phyloP scores from a whole-genome alignment of 2,113 vertebrate species.

The Leptodactylus fuscus region DNA sequence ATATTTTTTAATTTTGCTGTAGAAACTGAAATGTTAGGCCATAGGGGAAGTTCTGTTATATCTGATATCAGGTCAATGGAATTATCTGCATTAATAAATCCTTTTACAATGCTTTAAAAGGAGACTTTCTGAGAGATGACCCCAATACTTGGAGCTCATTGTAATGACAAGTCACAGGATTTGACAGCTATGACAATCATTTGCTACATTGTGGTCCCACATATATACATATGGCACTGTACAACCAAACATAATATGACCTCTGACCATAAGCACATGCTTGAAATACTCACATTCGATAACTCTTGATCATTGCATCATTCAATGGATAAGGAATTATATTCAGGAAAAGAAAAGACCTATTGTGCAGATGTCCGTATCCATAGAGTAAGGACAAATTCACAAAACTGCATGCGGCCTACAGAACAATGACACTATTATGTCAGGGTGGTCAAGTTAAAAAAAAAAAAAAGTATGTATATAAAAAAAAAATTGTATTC shows the following conservation, averaged over 20 bases:
- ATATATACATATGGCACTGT: background rate
- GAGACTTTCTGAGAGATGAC: background rate
- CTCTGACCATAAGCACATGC: background rate
- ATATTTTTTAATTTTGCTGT: background rate
- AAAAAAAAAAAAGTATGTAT: background rate
- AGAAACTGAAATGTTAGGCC: background rate
- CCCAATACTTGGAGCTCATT: background rate
- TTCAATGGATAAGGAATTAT: conserved; percentile 2
- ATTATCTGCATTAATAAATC: background rate
- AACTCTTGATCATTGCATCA: background rate
- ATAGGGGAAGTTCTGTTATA: background rate
- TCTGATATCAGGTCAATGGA: background rate
- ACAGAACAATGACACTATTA: conserved; percentile 24
- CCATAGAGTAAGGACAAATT: conserved; percentile 21
- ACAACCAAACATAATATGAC: conserved; percentile 12
- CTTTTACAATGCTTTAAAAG: background rate
- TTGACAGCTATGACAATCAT: background rate
- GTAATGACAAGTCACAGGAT: background rate
- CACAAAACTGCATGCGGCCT: conserved; percentile 13
- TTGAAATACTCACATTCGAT: background rate
- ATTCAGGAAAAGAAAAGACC: conserved; percentile 7
- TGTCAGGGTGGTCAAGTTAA: conserved; percentile 9
- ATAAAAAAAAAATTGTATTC: conserved; percentile 1
- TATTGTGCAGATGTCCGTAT: background rate
- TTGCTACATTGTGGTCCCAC: background rate